Evolutionary conservation across 2,888 invertebrate species (phyloP).

Genomic region (Gortyna flavago): DNA sequence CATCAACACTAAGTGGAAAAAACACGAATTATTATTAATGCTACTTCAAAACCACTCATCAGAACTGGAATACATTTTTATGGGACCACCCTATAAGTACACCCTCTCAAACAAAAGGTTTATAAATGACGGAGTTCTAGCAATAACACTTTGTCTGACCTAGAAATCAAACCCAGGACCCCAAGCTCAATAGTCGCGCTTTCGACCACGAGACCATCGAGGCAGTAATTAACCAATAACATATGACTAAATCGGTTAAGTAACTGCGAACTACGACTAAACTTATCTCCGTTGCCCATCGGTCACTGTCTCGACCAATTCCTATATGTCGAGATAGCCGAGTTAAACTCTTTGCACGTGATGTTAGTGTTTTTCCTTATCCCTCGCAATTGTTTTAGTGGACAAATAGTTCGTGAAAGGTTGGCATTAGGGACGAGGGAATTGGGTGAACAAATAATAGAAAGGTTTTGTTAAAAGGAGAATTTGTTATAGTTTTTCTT

Average conservation of each 20-base stretch:
- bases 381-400: constrained; percentile 77
- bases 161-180: neutral
- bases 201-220: neutral
- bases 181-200: neutral
- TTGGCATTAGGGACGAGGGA: constrained; percentile 67
- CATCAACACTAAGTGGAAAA: neutral
- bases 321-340: constrained; percentile 61
- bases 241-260: constrained; percentile 48
- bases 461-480: constrained; percentile 34
- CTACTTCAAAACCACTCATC: too few relatives aligned
- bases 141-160: too few relatives aligned
- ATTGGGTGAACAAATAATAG: constrained; percentile 44
- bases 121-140: too few relatives aligned
- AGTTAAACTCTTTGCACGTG: constrained; percentile 58
- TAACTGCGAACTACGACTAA: constrained; percentile 34
- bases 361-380: constrained; percentile 78
- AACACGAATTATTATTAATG: neutral
- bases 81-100: too few relatives aligned
- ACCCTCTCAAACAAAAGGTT: too few relatives aligned
- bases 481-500: neutral
- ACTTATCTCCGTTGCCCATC: constrained; percentile 62
- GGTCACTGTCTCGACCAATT: constrained; percentile 67
- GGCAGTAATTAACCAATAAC: constrained; percentile 45
- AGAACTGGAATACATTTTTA: too few relatives aligned
- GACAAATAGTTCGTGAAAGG: constrained; percentile 80